Percentiles rank a stretch among this genome's conserved stretches.
phyloP scores from a whole-genome alignment of 2,888 invertebrate species.

The Dendrolimus houi region DNA sequence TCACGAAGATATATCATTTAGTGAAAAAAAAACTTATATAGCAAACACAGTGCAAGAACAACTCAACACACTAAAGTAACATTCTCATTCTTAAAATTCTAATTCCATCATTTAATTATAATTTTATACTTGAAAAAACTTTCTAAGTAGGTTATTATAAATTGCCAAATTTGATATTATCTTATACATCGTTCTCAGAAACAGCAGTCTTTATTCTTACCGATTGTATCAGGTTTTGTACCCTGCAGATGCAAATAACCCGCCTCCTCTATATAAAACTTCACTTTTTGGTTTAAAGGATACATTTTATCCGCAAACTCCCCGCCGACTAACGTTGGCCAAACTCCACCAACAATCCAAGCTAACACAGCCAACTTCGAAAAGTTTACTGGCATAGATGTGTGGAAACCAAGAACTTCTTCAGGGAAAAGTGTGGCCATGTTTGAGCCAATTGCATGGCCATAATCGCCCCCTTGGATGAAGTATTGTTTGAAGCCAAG shows the following conservation, averaged over 20 bases:
- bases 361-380: slow-evolving; percentile 34
- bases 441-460: slow-evolving; percentile 76
- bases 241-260: slow-evolving; percentile 85
- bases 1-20: too few species aligned
- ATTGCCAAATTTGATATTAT: too few species aligned
- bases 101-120: too few species aligned
- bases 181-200: slow-evolving; percentile 6
- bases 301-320: slow-evolving; percentile 66
- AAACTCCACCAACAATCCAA: slow-evolving; percentile 59
- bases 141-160: too few species aligned
- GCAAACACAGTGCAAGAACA: too few species aligned
- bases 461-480: slow-evolving; percentile 87
- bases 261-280: slow-evolving; percentile 57
- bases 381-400: slow-evolving; percentile 76
- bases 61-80: too few species aligned
- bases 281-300: slow-evolving; percentile 52
- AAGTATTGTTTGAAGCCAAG: slow-evolving; percentile 80
- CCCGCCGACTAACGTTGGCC: slow-evolving; percentile 66
- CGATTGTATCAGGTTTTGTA: slow-evolving; percentile 89
- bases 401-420: slow-evolving; percentile 73
- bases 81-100: too few species aligned
- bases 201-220: slow-evolving; percentile 47
- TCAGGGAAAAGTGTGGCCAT: slow-evolving; percentile 81
- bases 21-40: too few species aligned
- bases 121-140: too few species aligned